A percentile compares a stretch with the other conserved stretches of the same genome.
phyloP scores from a whole-genome alignment of 2,797 vertebrate genomes.

The Poeciliopsis turneri region DNA sequence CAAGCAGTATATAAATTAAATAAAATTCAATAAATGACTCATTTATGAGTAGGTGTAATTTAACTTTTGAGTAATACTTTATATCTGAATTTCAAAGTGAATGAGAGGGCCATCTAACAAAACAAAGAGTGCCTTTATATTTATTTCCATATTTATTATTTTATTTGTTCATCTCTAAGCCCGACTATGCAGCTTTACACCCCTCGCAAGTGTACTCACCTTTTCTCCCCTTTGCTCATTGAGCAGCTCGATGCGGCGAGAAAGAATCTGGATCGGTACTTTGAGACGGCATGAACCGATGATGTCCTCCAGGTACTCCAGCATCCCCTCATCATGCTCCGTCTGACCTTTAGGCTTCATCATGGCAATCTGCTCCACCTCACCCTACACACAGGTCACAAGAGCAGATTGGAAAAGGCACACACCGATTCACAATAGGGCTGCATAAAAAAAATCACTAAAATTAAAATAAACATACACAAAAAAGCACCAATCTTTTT shows the following conservation, averaged over 20 bases:
- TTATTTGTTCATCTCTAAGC: neutral
- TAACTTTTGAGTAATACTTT: neutral
- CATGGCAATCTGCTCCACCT: slow-evolving; percentile 98
- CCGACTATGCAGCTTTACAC: neutral
- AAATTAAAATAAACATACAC: neutral
- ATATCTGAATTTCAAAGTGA: neutral
- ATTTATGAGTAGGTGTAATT: neutral
- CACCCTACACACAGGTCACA: slow-evolving; percentile 83
- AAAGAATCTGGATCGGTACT: slow-evolving; percentile 87
- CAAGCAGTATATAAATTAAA: slow-evolving; percentile 3
- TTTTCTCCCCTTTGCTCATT: slow-evolving; percentile 95
- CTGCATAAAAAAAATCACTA: neutral
- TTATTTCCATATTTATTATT: neutral
- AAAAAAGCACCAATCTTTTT: neutral
- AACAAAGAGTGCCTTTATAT: neutral
- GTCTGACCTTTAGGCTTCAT: slow-evolving; percentile 98
- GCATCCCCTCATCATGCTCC: slow-evolving; percentile 96
- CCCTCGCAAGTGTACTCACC: slow-evolving; percentile 72
- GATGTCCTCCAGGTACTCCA: slow-evolving; percentile 96
- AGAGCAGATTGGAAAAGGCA: slow-evolving; percentile 36
- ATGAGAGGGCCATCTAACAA: slow-evolving; percentile 4
- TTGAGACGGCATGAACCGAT: slow-evolving; percentile 95
- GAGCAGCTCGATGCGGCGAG: slow-evolving; percentile 88
- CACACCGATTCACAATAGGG: slow-evolving; percentile 12
- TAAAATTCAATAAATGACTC: slow-evolving; percentile 37